phyloP scores from a whole-genome alignment of 2,797 vertebrate species.

The Momotus momota region DNA sequence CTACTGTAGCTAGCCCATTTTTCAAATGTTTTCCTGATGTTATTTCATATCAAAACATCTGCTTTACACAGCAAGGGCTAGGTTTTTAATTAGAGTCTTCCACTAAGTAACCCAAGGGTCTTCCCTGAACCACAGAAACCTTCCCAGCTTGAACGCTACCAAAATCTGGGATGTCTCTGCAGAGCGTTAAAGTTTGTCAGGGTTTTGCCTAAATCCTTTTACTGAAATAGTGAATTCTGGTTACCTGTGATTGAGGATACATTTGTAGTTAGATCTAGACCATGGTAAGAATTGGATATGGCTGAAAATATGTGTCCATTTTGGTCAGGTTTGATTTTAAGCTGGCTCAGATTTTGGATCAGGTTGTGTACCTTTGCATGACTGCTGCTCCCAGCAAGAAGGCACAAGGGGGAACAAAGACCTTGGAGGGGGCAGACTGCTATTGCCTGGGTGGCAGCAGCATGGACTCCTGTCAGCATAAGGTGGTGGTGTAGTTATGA shows the following conservation, averaged over 20 bases:
- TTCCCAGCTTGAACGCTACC: not conserved
- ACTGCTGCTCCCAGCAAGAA: not conserved
- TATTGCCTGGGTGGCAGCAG: not conserved
- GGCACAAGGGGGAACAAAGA: not conserved
- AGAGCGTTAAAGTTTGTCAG: not conserved
- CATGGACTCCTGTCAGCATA: fast-evolving
- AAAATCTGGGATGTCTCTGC: not conserved
- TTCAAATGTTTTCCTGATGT: not conserved
- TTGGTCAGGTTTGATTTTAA: not conserved
- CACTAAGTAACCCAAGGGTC: not conserved
- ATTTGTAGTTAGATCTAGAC: not conserved
- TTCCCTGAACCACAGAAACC: not conserved
- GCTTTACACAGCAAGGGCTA: not conserved
- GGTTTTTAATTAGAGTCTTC: slow-evolving; percentile 1
- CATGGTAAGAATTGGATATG: not conserved
- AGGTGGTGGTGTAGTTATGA: not conserved
- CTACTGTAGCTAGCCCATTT: not conserved
- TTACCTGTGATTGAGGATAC: not conserved
- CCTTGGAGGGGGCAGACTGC: not conserved
- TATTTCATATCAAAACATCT: not conserved
- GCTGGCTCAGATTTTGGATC: not conserved
- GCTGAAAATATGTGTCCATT: not conserved
- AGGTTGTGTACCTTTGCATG: not conserved
- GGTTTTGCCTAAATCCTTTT: not conserved
- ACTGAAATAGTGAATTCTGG: not conserved